Conservation (phyloP, 2,113 vertebrate species). For the Pluvialis apricaria region DNA sequence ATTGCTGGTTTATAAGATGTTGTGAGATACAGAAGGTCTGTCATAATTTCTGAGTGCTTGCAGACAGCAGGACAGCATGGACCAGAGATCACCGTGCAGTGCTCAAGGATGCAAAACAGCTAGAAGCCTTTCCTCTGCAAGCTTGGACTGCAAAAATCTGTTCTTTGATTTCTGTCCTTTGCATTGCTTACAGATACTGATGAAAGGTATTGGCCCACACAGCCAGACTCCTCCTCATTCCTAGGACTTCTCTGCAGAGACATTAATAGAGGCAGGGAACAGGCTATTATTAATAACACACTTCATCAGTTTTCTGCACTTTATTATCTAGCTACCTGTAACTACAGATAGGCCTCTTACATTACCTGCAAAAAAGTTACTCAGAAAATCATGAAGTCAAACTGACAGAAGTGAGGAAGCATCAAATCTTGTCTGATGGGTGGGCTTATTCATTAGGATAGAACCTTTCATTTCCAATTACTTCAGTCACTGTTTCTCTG, state of each 20-base stretch:
- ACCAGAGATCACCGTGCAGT: neutral
- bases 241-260: neutral
- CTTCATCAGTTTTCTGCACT: neutral
- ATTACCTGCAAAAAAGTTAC: neutral
- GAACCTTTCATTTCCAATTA: neutral
- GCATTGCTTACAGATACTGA: neutral
- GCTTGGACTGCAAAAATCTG: neutral
- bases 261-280: neutral
- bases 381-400: neutral
- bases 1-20: neutral
- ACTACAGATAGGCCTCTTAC: neutral
- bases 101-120: neutral
- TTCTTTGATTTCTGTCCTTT: neutral
- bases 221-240: neutral
- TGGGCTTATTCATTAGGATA: neutral
- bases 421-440: neutral
- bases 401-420: neutral
- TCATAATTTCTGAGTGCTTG: neutral
- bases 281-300: neutral
- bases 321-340: neutral
- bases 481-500: neutral
- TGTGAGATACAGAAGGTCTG: neutral
- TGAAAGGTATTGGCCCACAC: neutral
- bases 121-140: neutral
- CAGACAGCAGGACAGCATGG: neutral